Evolutionary conservation across 2,797 vertebrate species (phyloP).

Genomic region (Salarias fasciatus): DNA sequence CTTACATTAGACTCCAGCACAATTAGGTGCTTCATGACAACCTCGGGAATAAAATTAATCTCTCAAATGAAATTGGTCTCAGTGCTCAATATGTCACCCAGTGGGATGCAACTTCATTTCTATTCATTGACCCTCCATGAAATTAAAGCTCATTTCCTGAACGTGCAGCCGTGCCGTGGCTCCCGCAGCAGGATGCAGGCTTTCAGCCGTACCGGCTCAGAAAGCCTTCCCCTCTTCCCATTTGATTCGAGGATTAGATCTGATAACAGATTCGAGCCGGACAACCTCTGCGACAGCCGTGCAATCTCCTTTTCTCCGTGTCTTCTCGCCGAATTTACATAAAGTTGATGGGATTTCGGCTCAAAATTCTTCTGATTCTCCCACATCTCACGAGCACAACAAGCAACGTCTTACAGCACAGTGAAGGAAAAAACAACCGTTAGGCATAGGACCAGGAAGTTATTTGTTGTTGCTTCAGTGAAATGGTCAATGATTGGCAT

Average conservation of each 20-base stretch:
- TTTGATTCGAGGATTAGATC: constrained; percentile 77
- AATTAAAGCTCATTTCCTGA: constrained; percentile 81
- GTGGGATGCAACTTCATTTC: constrained; percentile 79
- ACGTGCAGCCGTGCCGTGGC: constrained; percentile 57
- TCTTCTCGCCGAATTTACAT: constrained; percentile 66
- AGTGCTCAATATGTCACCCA: constrained; percentile 75
- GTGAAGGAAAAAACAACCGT: constrained; percentile 8
- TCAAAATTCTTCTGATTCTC: constrained; percentile 30
- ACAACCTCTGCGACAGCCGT: constrained; percentile 49
- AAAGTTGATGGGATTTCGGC: constrained; percentile 59
- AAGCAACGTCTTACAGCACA: constrained; percentile 36
- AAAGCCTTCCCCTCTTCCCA: constrained; percentile 57
- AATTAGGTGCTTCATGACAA: constrained; percentile 79
- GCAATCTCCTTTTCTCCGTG: constrained; percentile 47
- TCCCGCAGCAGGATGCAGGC: constrained; percentile 68
- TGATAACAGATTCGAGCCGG: constrained; percentile 71
- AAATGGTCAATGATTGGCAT: constrained; percentile 40
- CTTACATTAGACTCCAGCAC: constrained; percentile 75
- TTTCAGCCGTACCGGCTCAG: constrained; percentile 55
- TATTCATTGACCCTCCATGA: constrained; percentile 76
- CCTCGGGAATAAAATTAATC: constrained; percentile 86
- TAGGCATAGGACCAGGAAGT: constrained; percentile 19
- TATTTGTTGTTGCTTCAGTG: constrained; percentile 24
- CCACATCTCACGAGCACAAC: constrained; percentile 36
- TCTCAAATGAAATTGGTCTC: constrained; percentile 81